phyloP scores from a whole-genome alignment of 2,797 vertebrate species.

The Eremophila alpestris region DNA sequence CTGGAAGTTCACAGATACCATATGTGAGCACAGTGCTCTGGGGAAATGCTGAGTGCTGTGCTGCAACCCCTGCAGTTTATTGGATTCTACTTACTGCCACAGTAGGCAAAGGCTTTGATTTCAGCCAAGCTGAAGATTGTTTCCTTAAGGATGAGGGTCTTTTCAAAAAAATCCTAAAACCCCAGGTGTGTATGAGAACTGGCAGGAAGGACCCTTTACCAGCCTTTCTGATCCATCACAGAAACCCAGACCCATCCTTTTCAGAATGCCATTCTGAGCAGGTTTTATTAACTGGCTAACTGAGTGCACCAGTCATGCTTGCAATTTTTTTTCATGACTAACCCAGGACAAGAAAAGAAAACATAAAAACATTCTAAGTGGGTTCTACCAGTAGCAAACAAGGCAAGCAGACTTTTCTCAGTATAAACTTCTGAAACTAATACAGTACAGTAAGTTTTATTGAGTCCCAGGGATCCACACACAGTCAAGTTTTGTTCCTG shows the following conservation, averaged over 20 bases:
- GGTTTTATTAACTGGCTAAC: background rate
- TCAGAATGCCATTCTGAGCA: background rate
- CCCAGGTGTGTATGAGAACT: background rate
- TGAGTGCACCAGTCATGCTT: background rate
- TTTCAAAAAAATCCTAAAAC: background rate
- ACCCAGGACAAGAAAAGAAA: background rate
- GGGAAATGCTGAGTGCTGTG: background rate
- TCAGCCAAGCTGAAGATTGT: background rate
- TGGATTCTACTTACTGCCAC: background rate
- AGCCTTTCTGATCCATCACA: background rate
- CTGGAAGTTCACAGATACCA: background rate
- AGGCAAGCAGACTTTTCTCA: background rate
- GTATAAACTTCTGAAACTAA: background rate
- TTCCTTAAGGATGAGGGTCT: background rate
- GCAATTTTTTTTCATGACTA: background rate
- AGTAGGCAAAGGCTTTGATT: background rate
- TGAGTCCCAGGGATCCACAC: background rate
- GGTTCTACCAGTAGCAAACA: background rate
- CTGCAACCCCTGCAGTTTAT: background rate
- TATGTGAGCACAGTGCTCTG: background rate
- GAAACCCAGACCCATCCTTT: background rate
- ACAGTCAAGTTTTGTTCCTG: background rate
- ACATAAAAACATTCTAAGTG: background rate
- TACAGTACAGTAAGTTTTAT: background rate
- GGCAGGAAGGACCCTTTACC: background rate